Conservation (phyloP, 2,113 vertebrate genomes). For the Dasyornis broadbenti region DNA sequence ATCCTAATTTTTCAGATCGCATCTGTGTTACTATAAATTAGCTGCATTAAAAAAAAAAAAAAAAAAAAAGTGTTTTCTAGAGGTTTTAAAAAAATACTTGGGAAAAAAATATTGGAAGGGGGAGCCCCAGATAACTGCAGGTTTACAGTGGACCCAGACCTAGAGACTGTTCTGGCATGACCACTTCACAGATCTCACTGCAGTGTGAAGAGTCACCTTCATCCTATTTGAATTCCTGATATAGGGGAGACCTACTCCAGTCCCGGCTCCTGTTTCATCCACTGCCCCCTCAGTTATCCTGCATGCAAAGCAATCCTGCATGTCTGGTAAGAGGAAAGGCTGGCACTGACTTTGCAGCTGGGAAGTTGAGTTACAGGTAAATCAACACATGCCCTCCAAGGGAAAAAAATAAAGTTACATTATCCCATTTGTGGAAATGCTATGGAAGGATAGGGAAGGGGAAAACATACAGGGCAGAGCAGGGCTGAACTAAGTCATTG, state of each 20-base stretch:
- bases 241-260: not conserved
- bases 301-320: rapidly evolving
- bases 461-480: not conserved
- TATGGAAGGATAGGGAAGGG: not conserved
- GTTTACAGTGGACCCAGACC: not conserved
- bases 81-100: not conserved
- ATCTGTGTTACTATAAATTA: not conserved
- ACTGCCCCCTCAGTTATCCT: not conserved
- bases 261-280: not conserved
- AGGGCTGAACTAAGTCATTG: rapidly evolving
- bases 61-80: not conserved
- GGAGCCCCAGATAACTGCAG: not conserved
- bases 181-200: not conserved
- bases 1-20: not conserved
- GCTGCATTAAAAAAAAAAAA: not conserved
- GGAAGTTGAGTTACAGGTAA: not conserved
- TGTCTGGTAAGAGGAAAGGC: not conserved
- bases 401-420: not conserved
- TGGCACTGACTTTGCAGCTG: not conserved
- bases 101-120: not conserved
- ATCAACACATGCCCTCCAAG: not conserved
- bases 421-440: not conserved
- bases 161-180: not conserved
- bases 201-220: not conserved
- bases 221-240: not conserved